These are phyloP conservation scores for Clanis bilineata DNA, from an alignment of 2,888 invertebrate species.

Conservation along the genomic window DNA sequence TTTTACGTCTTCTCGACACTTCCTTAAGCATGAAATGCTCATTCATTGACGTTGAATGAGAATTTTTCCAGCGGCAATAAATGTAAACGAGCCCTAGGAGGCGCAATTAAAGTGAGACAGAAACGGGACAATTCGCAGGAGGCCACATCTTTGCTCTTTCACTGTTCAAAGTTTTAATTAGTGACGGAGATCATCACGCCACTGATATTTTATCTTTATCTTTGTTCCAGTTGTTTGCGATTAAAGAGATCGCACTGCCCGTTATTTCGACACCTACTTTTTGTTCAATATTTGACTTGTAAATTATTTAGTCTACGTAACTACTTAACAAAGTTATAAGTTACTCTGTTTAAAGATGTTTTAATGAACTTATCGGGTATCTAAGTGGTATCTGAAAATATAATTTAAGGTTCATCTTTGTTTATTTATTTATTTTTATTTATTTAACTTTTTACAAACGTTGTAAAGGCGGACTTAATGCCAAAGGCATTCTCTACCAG, in stretches of 20 bases:
- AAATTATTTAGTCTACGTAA: neutral
- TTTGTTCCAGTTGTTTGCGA: conserved; percentile 27
- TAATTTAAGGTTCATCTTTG: no score
- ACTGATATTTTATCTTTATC: conserved; percentile 46
- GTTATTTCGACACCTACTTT: conserved; percentile 3
- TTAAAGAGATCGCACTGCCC: conserved; percentile 7
- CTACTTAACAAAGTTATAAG: neutral
- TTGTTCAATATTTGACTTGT: conserved; percentile 4
- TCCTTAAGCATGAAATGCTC: conserved; percentile 22
- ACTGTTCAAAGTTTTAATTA: conserved; percentile 58
- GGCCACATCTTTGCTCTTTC: conserved; percentile 50
- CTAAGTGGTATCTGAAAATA: no score
- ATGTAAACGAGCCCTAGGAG: conserved; percentile 56
- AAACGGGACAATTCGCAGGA: conserved; percentile 48
- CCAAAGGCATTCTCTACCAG: no score
- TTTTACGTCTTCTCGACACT: neutral
- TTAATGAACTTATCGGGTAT: no score
- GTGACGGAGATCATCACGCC: conserved; percentile 50
- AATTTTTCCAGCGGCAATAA: conserved; percentile 44
- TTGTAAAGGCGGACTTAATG: no score
- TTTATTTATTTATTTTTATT: no score
- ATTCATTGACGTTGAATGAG: conserved; percentile 40
- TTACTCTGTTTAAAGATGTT: neutral
- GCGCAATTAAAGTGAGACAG: conserved; percentile 58
- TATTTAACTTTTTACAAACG: no score